Evolutionary conservation across 2,797 vertebrate species (phyloP).

Genomic region (Epinephelus malabaricus): DNA sequence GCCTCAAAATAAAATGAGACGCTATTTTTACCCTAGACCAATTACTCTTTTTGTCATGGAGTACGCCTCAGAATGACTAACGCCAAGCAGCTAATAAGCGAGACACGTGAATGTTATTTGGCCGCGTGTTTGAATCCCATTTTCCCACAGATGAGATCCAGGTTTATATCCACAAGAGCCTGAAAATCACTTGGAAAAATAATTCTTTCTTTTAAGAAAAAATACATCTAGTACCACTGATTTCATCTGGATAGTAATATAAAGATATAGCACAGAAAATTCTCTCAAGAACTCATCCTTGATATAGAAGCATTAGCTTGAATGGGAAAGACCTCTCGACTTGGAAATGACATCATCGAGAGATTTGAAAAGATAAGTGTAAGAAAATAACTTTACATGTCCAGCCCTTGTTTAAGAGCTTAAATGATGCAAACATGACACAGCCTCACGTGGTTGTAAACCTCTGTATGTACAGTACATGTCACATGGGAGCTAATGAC

Average conservation of each 20-base stretch:
- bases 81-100: slow-evolving; percentile 25
- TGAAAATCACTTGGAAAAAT: slow-evolving; percentile 72
- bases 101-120: slow-evolving; percentile 67
- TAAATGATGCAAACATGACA: slow-evolving; percentile 15
- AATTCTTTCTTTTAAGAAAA: slow-evolving; percentile 64
- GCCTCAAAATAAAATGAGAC: slow-evolving; percentile 16
- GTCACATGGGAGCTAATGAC: background rate
- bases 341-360: slow-evolving; percentile 37
- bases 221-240: slow-evolving; percentile 64
- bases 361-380: slow-evolving; percentile 38
- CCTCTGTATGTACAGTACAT: background rate
- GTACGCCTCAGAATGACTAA: slow-evolving; percentile 20
- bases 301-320: slow-evolving; percentile 21
- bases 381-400: slow-evolving; percentile 54
- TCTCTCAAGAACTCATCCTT: slow-evolving; percentile 17
- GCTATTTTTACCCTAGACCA: slow-evolving; percentile 1
- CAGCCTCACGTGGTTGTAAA: slow-evolving; percentile 20
- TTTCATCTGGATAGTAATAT: slow-evolving; percentile 63
- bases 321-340: slow-evolving; percentile 16
- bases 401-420: background rate
- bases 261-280: slow-evolving; percentile 63
- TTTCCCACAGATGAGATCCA: slow-evolving; percentile 46
- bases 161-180: slow-evolving; percentile 44
- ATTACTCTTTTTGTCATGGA: slow-evolving; percentile 4
- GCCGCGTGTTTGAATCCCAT: slow-evolving; percentile 65